Evolutionary conservation across 2,113 vertebrate genomes (phyloP).

Genomic region (Peromyscus polionotus): DNA sequence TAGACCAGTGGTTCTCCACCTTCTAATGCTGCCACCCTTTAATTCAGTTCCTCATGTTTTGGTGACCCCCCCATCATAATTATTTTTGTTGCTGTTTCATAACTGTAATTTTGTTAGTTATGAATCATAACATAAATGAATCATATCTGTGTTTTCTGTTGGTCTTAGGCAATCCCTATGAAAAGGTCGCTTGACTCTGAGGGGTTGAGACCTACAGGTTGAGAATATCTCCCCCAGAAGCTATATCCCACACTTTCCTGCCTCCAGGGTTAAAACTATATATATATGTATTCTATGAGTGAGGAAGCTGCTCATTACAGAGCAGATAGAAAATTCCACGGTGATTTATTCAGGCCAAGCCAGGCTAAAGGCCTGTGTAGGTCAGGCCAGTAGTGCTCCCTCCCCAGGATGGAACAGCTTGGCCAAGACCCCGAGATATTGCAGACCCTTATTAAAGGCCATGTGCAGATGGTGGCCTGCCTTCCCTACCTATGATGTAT

Average conservation of each 20-base stretch:
- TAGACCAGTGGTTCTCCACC: background rate
- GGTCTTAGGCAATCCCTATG: background rate
- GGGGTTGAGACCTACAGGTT: background rate
- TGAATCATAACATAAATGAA: background rate
- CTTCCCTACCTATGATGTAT: slow-evolving; percentile 69
- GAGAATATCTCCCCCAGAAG: background rate
- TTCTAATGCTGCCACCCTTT: background rate
- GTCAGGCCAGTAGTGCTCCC: slow-evolving; percentile 63
- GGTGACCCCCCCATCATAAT: too few species aligned
- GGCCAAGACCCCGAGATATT: slow-evolving; percentile 67
- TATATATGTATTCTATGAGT: background rate
- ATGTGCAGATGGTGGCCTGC: slow-evolving; percentile 61
- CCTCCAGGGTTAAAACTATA: slow-evolving; percentile 52
- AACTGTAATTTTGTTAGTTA: background rate
- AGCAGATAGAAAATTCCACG: slow-evolving; percentile 68
- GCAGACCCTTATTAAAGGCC: slow-evolving; percentile 72
- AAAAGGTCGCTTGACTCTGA: background rate
- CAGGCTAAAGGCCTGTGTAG: slow-evolving; percentile 77
- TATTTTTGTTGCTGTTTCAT: too few species aligned
- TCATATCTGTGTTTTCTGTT: background rate
- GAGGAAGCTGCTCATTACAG: slow-evolving; percentile 73
- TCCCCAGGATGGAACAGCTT: slow-evolving; percentile 71
- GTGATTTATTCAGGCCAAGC: slow-evolving; percentile 79
- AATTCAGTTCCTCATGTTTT: background rate
- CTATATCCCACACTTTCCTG: slow-evolving; percentile 45